Evolutionary conservation across 2,797 vertebrate species (phyloP), one percentile per base, ranked within the genome.

Genomic region (Pseudochirops corinnae): DNA sequence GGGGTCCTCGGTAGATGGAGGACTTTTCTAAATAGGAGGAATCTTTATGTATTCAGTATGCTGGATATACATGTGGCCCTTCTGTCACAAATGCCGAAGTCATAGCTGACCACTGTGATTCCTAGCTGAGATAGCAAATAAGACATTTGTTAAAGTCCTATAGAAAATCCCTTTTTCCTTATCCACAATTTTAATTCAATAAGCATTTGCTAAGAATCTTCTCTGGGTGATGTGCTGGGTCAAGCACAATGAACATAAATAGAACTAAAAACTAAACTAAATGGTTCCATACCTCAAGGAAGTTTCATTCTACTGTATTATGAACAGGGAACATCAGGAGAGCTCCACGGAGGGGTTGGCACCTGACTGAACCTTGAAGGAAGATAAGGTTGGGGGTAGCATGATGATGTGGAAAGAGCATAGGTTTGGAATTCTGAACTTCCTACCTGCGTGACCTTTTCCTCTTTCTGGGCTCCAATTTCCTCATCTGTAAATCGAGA

Each of bases 61-160:
- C 33, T 21, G 5, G 6, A 74, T 39, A 74, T 21, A 3, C n/a
- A 74, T 39, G 67, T 74, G n/a, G 18, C n/a, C 1, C 13, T 26
- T 55, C 53, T 14, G 2, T 94, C 57, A 56, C 93, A 39, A 1
- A 1, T 82, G 46, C 60, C 92, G 55, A 87, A 97, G 94, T 93
- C 62, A 0, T 96, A 94, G 96, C 94, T 96, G 97, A 93, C 91
- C 56, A 94, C 56, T 90, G 7, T 6, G 92, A 93, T 96, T 56
- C 62, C 92, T 96, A 92, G 96, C 92, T 87, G 94, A 93, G 95
- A 55, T 55, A 96, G 91, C 10, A 92, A 93, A 97, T 92, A 87
- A 50, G 94, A 93, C 90, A 67, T 58, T 29, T 58, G 28, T 58
- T 58, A 58, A 11, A 29, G 57, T 58, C 7, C 26, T 29, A 29